Percentiles rank a stretch among this genome's conserved stretches.
These are phyloP conservation scores for Alligator sinensis DNA, from an alignment of 2,113 vertebrate genomes.

Conservation along the genomic window DNA sequence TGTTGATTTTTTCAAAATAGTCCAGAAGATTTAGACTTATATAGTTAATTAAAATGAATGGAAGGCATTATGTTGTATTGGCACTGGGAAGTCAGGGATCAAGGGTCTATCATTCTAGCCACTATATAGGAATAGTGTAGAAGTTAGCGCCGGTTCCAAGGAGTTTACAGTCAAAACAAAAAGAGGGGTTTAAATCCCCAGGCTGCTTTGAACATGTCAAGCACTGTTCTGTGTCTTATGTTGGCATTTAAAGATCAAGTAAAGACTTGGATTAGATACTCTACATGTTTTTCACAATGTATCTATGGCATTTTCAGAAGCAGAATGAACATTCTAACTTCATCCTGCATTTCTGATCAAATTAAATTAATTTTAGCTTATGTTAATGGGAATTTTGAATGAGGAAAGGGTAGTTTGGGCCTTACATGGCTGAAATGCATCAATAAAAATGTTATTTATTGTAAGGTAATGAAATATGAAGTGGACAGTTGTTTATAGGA, in stretches of 20 bases:
- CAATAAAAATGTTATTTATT: constrained; percentile 69
- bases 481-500: background rate
- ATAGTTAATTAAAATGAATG: background rate
- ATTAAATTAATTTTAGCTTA: background rate
- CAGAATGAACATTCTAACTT: constrained; percentile 8
- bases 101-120: background rate
- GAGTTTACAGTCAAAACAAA: background rate
- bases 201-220: background rate
- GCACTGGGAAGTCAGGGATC: background rate
- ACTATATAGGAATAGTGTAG: accelerated
- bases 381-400: background rate
- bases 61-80: background rate
- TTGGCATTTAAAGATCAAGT: constrained; percentile 36
- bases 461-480: constrained; percentile 58
- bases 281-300: background rate
- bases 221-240: background rate
- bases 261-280: constrained; percentile 17
- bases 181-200: background rate
- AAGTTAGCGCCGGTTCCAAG: background rate
- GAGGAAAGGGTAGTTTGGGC: background rate
- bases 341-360: background rate
- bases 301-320: background rate
- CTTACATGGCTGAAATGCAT: constrained; percentile 45
- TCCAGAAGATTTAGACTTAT: background rate
- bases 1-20: background rate